These are phyloP conservation scores for Oopsacas minuta DNA, from an alignment of 37 sponge, comb jelly and placozoan species.

Conservation along the genomic window DNA sequence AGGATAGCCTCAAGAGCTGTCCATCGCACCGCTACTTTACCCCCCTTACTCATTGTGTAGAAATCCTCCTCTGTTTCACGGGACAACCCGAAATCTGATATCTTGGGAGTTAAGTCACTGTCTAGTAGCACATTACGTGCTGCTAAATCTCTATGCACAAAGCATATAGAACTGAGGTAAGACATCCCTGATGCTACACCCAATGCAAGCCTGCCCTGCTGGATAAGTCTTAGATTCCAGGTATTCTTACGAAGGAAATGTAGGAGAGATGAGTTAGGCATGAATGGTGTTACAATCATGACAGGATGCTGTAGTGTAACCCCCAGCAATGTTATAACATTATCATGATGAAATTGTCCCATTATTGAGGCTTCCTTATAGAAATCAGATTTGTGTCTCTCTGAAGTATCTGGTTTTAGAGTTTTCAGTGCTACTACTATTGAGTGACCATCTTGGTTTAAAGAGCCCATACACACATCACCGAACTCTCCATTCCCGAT, in stretches of 20 bases:
- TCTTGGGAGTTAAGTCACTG: background rate
- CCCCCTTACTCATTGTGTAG: background rate
- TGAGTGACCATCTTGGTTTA: background rate
- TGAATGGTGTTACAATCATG: background rate
- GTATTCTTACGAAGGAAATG: background rate
- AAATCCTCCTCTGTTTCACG: background rate
- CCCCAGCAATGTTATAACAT: background rate
- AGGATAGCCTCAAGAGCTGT: background rate
- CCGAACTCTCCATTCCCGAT: conserved; percentile 11
- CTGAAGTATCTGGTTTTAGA: background rate
- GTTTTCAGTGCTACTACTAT: background rate
- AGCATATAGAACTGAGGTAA: background rate
- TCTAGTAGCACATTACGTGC: background rate
- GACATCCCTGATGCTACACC: background rate
- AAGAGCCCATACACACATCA: background rate
- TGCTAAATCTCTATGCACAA: background rate
- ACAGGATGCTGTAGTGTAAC: background rate
- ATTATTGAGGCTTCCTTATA: background rate
- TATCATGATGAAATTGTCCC: background rate
- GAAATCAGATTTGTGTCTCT: background rate
- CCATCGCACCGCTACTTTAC: background rate
- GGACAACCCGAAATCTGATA: background rate
- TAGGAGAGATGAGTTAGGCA: background rate
- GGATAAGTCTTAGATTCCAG: background rate
- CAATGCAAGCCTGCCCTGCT: background rate